Base-by-base conservation (phyloP, 2,113 vertebrate species). In the Neotoma lepida region DNA sequence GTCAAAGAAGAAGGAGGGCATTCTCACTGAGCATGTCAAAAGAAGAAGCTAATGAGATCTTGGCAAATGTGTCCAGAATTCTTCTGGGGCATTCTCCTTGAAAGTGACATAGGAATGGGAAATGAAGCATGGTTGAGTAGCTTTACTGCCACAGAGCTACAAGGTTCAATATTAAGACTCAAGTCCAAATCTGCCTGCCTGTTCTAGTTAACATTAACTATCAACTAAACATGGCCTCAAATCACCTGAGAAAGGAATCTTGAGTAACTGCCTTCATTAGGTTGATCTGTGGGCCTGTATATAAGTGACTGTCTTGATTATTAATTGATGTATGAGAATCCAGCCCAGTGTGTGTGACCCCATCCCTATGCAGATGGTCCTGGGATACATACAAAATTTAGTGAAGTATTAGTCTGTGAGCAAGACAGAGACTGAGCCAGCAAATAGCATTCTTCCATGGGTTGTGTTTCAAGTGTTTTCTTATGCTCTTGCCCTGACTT, bases 111-210 rank as follows among this genome's bases (percentile, higher is more conserved):
- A 66, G 26, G 44, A 68, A 9, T 66, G 35, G n/a, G 7, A 10
- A 26, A 41, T 77, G 5, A n/a, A 74, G 64, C 2, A 20, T 49
- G 74, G 22, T 0, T 74, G 39, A 93, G n/a, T 15, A 28, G 81
- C 20, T 20, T 14, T 10, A 70, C 6, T 64, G 35, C 89, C 26
- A 94, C 78, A 91, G 58, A 94, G 41, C 10, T 66, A n/a, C 2
- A 88, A 58, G 22, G 46, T 49, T 91, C 64, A n/a, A 26, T 64
- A 18, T 41, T 81, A 91, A 91, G 49, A 96, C 66, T 74, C 10
- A 82, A 63, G 28, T 8, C 41, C 20, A 74, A 28, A 54, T n/a
- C 0, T 85, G 58, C 30, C 44, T 91, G 6, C 20, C 68, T 49
- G 28, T 64, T 44, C 44, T 49, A 35, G 41, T 44, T 44, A 63